A percentile compares a stretch with the other conserved stretches of the same genome.
These are phyloP conservation scores for Microplitis deprimator DNA, from an alignment of 2,888 invertebrate genomes.

Conservation along the genomic window DNA sequence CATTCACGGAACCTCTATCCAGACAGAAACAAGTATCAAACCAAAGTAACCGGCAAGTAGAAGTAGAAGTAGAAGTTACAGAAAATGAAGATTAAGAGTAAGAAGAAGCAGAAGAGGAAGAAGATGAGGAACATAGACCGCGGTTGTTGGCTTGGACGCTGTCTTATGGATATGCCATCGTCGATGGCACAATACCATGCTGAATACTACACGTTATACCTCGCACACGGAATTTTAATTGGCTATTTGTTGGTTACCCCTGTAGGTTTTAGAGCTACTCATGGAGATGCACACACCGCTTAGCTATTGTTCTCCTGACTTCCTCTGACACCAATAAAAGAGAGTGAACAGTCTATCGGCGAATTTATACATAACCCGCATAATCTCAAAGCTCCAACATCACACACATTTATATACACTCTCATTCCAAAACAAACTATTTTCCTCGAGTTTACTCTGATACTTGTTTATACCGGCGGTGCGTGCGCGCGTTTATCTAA, in stretches of 20 bases:
- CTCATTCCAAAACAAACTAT: no score
- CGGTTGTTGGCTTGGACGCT: not conserved
- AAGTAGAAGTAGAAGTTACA: not conserved
- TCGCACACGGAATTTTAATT: constrained; percentile 54
- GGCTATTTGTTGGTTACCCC: constrained; percentile 51
- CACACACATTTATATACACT: not conserved
- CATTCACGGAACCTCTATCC: not conserved
- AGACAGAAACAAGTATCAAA: constrained; percentile 4
- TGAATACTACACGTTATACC: constrained; percentile 11
- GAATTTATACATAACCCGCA: constrained; percentile 5
- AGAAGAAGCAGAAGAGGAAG: not conserved
- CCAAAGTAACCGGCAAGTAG: not conserved
- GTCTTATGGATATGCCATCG: not conserved
- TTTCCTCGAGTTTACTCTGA: no score
- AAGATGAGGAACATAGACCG: not conserved
- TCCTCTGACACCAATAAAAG: constrained; percentile 18
- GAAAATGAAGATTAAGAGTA: constrained; percentile 12
- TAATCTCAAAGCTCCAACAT: not conserved
- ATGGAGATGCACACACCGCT: not conserved
- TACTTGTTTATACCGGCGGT: not conserved
- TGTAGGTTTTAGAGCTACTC: not conserved
- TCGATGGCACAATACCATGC: constrained; percentile 9
- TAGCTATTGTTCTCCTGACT: constrained; percentile 15
- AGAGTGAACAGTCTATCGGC: constrained; percentile 14
- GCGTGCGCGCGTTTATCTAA: constrained; percentile 5